Evolutionary conservation across 2,113 vertebrate genomes (phyloP).

Genomic region (Daubentonia madagascariensis): DNA sequence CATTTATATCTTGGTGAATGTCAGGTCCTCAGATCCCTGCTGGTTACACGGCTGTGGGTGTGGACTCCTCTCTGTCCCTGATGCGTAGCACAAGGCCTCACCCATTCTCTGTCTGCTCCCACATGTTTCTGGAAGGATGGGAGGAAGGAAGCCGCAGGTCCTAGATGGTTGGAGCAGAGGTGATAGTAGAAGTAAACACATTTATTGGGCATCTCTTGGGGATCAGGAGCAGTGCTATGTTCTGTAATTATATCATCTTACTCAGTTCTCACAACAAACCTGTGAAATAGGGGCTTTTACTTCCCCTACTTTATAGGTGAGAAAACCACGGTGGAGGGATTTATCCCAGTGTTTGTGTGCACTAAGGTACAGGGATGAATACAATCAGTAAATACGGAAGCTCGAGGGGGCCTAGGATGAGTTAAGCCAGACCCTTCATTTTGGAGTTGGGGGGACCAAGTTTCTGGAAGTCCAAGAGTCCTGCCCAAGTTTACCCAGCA

Average conservation of each 20-base stretch:
- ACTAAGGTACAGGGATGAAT: background rate
- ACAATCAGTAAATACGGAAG: background rate
- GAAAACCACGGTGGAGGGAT: background rate
- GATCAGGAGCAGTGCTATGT: fast-evolving
- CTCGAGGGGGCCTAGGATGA: fast-evolving
- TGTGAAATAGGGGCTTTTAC: background rate
- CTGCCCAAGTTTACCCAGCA: background rate
- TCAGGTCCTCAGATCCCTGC: background rate
- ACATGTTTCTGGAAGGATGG: background rate
- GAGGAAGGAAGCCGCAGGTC: background rate
- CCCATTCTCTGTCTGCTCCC: background rate
- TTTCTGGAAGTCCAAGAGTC: background rate
- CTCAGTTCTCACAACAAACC: background rate
- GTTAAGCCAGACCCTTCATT: background rate
- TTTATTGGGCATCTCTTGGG: background rate
- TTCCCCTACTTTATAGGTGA: background rate
- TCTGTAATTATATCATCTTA: fast-evolving
- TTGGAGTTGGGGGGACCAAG: background rate
- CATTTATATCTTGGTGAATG: background rate
- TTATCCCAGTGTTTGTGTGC: fast-evolving
- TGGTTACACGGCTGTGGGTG: fast-evolving
- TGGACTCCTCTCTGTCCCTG: background rate
- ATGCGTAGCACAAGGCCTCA: background rate
- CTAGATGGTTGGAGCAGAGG: background rate
- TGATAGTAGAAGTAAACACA: background rate